Conservation (phyloP, 2,888 invertebrate species). For the Cinara cedri region DNA sequence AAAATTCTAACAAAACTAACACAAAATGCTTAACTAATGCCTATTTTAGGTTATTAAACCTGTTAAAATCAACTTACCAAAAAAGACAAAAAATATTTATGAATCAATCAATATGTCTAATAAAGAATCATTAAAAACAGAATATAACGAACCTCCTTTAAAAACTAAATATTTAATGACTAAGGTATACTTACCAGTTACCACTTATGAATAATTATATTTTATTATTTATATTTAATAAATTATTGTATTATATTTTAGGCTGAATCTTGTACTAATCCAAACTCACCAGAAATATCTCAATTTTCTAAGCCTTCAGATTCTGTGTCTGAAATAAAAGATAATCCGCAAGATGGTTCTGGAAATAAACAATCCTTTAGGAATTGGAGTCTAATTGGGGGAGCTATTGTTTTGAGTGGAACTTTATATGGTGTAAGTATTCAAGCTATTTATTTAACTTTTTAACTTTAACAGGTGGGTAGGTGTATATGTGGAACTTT, state of each 20-base stretch:
- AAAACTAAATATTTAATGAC: slow-evolving; percentile 26
- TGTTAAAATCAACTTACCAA: slow-evolving; percentile 48
- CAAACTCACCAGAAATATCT: not conserved
- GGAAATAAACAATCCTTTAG: slow-evolving; percentile 26
- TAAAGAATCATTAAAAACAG: slow-evolving; percentile 25
- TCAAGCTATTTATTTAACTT: slow-evolving; percentile 1
- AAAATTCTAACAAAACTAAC: not conserved
- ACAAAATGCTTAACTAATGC: not conserved
- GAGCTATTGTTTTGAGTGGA: slow-evolving; percentile 48
- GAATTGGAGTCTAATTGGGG: slow-evolving; percentile 40
- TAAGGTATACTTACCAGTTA: slow-evolving; percentile 17
- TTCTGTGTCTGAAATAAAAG: not conserved
- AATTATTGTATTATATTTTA: slow-evolving; percentile 6
- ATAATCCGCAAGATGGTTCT: not conserved
- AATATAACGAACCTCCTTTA: slow-evolving; percentile 30
- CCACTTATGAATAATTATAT: slow-evolving; percentile 9
- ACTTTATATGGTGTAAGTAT: slow-evolving; percentile 55
- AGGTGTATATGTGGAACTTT: too few species aligned
- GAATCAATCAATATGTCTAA: slow-evolving; percentile 32
- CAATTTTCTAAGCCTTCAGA: not conserved
- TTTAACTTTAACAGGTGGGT: not conserved
- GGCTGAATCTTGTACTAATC: not conserved
- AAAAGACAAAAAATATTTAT: slow-evolving; percentile 36
- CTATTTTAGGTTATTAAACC: slow-evolving; percentile 55
- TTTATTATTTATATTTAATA: not conserved